Percentiles rank a stretch among this genome's conserved stretches.
Conservation (phyloP, 2,888 invertebrate genomes). For the Glaucopsyche alexis region DNA sequence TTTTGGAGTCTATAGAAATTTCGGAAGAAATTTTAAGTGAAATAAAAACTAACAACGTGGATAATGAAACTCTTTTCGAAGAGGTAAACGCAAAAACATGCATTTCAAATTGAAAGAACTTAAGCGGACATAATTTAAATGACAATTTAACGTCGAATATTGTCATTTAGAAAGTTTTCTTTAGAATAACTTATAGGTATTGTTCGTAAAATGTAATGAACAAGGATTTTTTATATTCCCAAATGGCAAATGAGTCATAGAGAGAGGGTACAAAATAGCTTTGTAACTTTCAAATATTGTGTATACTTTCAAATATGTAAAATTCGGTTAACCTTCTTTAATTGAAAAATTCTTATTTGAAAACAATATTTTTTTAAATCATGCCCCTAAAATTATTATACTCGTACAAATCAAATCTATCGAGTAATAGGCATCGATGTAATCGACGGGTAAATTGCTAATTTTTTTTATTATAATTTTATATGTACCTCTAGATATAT, state of each 20-base stretch:
- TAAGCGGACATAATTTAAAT: constrained; percentile 16
- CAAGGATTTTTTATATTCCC: not conserved
- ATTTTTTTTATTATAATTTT: no score
- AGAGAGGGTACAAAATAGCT: not conserved
- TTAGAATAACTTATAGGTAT: not conserved
- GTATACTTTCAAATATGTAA: no score
- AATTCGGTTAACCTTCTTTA: not conserved
- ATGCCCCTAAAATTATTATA: no score
- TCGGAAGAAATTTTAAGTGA: constrained; percentile 61
- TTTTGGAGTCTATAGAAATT: constrained; percentile 76
- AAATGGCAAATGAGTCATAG: not conserved
- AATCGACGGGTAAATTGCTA: no score
- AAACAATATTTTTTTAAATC: no score
- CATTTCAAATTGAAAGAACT: constrained; percentile 12
- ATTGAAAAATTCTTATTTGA: no score
- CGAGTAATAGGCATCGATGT: no score
- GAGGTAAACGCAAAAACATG: constrained; percentile 25
- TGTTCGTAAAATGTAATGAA: not conserved
- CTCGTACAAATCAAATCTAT: no score
- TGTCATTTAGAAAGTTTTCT: constrained; percentile 27
- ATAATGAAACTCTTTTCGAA: constrained; percentile 54
- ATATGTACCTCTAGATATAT: no score
- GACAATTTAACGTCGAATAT: constrained; percentile 26
- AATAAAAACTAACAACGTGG: constrained; percentile 60
- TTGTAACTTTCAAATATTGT: not conserved